Evolutionary conservation across 2,113 vertebrate genomes (phyloP).

Genomic region (Elephantulus edwardii): DNA sequence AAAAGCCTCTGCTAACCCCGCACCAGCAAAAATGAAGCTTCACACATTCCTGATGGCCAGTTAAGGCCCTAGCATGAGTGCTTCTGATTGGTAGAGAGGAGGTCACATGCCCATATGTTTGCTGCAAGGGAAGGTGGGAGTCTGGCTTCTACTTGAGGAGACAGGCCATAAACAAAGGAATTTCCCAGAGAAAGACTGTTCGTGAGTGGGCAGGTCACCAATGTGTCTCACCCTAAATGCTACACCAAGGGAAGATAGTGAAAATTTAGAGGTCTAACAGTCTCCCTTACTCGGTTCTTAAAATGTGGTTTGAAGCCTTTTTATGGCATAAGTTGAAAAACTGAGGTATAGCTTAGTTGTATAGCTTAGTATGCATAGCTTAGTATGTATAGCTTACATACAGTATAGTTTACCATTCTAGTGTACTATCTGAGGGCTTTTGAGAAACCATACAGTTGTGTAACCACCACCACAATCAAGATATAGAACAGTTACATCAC

Average conservation of each 20-base stretch:
- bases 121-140: background rate
- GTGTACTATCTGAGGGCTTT: background rate
- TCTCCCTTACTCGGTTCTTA: slow-evolving; percentile 12
- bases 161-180: background rate
- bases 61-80: background rate
- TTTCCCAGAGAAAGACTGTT: slow-evolving; percentile 16
- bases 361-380: too few species aligned
- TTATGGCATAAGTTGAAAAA: background rate
- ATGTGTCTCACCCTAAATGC: background rate
- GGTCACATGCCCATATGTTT: background rate
- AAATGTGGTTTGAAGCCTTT: slow-evolving; percentile 19
- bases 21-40: background rate
- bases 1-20: background rate
- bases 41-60: fast-evolving
- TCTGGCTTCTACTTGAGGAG: background rate
- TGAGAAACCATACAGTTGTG: background rate
- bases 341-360: background rate
- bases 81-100: background rate
- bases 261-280: slow-evolving; percentile 12
- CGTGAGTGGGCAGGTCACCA: background rate
- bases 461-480: background rate
- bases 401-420: slow-evolving; percentile 20
- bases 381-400: too few species aligned
- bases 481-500: background rate
- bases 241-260: background rate